phyloP scores from a whole-genome alignment of 2,888 invertebrate species.

The Pseudanteris insignis region DNA sequence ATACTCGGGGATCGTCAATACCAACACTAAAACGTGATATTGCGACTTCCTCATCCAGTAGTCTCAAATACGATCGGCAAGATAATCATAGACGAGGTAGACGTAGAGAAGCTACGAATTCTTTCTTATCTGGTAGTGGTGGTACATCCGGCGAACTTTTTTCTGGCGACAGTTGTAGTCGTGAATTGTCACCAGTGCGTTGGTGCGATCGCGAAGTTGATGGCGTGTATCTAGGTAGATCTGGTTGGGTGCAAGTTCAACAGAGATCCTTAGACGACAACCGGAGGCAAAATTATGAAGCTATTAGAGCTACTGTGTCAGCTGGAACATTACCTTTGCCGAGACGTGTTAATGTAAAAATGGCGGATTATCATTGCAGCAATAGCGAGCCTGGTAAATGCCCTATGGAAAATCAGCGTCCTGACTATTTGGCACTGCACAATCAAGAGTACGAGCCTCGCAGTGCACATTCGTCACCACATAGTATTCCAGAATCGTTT shows the following conservation, averaged over 20 bases:
- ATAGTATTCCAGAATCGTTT: constrained; percentile 64
- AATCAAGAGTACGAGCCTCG: constrained; percentile 62
- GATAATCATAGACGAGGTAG: constrained; percentile 54
- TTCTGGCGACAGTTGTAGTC: constrained; percentile 65
- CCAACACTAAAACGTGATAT: constrained; percentile 58
- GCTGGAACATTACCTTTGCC: constrained; percentile 64
- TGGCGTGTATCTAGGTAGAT: constrained; percentile 70
- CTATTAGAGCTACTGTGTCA: constrained; percentile 47
- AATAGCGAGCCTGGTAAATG: constrained; percentile 61
- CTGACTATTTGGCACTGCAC: constrained; percentile 58
- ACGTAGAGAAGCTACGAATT: constrained; percentile 56
- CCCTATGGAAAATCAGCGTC: constrained; percentile 55
- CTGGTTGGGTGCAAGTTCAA: constrained; percentile 71
- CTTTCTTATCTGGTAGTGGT: constrained; percentile 63
- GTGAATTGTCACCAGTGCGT: constrained; percentile 71
- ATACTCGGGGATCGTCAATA: constrained; percentile 56
- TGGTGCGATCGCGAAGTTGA: constrained; percentile 72
- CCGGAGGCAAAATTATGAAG: constrained; percentile 64
- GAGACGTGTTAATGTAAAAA: constrained; percentile 66
- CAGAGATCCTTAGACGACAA: constrained; percentile 70
- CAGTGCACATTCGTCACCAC: constrained; percentile 63
- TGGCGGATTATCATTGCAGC: constrained; percentile 69
- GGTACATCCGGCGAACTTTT: constrained; percentile 67
- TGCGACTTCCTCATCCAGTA: constrained; percentile 48
- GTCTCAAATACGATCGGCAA: constrained; percentile 52